Evolutionary conservation across 2,888 invertebrate species (phyloP).

Genomic region (Deroplatys truncata): DNA sequence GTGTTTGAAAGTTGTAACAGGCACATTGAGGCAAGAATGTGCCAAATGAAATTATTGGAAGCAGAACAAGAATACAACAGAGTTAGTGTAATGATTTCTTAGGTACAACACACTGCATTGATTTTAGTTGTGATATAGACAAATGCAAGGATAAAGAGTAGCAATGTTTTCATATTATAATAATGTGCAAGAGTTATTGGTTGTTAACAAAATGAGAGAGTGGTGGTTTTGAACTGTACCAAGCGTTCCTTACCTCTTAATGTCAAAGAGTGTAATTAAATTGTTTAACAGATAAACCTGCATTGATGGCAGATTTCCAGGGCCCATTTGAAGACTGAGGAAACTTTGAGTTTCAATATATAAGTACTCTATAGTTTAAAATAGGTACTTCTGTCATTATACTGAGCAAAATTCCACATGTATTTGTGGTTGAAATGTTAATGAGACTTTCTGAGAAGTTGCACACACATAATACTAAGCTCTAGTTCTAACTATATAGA

Average conservation of each 20-base stretch:
- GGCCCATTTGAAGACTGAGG: background rate
- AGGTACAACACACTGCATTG: background rate
- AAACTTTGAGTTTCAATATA: background rate
- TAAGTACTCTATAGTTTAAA: background rate
- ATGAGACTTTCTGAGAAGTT: slow-evolving; percentile 12
- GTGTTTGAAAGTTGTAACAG: background rate
- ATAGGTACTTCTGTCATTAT: background rate
- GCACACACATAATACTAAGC: slow-evolving; percentile 10
- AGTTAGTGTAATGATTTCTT: background rate
- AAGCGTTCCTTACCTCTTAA: background rate
- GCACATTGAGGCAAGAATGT: slow-evolving; percentile 1
- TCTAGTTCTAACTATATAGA: slow-evolving; percentile 19
- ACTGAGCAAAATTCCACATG: background rate
- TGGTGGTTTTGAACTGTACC: background rate
- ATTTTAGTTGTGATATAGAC: background rate
- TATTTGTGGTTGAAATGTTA: background rate
- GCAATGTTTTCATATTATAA: background rate
- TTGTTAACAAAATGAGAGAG: slow-evolving; percentile 6
- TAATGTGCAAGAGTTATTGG: slow-evolving; percentile 16
- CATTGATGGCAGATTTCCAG: background rate
- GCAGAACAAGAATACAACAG: background rate
- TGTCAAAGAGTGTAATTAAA: background rate
- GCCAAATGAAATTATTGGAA: slow-evolving; percentile 7
- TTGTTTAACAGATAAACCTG: background rate
- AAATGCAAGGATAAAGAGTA: background rate